Base-by-base conservation (phyloP, 2,797 vertebrate genomes). In the Anguilla obscura region DNA sequence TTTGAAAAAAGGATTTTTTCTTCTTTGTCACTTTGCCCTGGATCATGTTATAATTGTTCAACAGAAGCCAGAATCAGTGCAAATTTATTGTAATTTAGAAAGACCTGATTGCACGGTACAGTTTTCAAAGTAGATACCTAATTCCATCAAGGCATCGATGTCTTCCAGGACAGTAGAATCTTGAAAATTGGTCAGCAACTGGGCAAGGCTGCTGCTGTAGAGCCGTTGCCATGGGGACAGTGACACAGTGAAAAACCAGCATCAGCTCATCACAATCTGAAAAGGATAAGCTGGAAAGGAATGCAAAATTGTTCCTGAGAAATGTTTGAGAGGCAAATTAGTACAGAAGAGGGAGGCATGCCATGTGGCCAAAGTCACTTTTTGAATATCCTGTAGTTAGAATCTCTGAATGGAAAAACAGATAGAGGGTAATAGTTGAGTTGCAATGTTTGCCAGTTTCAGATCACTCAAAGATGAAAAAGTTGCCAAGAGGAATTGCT, bases 1-100 rank as follows among this genome's bases (percentile, higher is more conserved):
- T 87, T 89, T 90, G 89, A 12, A 88, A 69, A 89, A 79, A 89
- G 69, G 90, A 88, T 88, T 56, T 54, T 58, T 27, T 33, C 33
- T 30, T 89, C 89, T 89, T 87, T 92, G 88, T 92, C 94, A 93
- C 86, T 90, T 92, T 93, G 91, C 93, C 91, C 93, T 92, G 92
- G 91, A 90, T 91, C 88, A 86, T 86, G 60, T 86, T 89, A 74
- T 30, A 89, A 91, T 92, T 91, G 88, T 84, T 87, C 89, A 92
- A 91, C 90, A 89, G 79, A 88, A 91, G 89, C 89, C 88, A 91
- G 66, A 90, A 89, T 90, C 66, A 54, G 85, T 87, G 9, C 14
- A 36, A 84, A 33, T 21, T 89, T 74, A 40, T 88, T 74, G 63
- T 89, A 56, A 54, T n/a, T 54, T 58, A 33, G 88, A 79, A 88